Conservation (phyloP, 1,140 invertebrate species). For the Philopotamus ludificatus region DNA sequence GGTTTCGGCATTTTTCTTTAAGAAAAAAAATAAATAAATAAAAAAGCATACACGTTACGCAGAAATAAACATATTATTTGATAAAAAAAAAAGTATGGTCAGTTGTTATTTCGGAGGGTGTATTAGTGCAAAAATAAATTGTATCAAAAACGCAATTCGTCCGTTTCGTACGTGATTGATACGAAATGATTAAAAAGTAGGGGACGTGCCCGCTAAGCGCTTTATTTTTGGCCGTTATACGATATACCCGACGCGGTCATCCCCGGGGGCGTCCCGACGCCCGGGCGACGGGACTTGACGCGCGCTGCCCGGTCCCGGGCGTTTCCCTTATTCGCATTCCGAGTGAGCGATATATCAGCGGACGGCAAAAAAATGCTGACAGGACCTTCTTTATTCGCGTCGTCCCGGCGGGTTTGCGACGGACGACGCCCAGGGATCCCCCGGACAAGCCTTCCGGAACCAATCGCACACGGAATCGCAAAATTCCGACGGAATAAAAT, state of each 20-base stretch:
- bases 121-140: too few relatives aligned
- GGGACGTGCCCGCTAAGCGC: conserved; percentile 9
- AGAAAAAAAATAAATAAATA: too few relatives aligned
- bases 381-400: background rate
- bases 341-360: background rate
- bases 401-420: background rate
- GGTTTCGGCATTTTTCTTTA: too few relatives aligned
- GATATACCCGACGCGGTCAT: background rate
- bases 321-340: background rate
- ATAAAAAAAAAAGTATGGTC: too few relatives aligned
- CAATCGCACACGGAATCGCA: too few relatives aligned
- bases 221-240: conserved; percentile 3
- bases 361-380: background rate
- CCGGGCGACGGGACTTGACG: background rate
- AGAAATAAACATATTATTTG: too few relatives aligned
- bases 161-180: conserved; percentile 16
- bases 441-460: background rate
- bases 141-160: too few relatives aligned
- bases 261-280: too few relatives aligned
- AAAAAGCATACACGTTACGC: too few relatives aligned
- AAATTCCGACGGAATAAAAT: too few relatives aligned
- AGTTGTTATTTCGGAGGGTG: too few relatives aligned
- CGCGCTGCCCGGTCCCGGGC: too few relatives aligned
- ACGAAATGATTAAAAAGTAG: conserved; percentile 9
- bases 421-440: background rate